phyloP scores from a whole-genome alignment of 2,888 invertebrate species.

The Callyntrura guangdongensis region DNA sequence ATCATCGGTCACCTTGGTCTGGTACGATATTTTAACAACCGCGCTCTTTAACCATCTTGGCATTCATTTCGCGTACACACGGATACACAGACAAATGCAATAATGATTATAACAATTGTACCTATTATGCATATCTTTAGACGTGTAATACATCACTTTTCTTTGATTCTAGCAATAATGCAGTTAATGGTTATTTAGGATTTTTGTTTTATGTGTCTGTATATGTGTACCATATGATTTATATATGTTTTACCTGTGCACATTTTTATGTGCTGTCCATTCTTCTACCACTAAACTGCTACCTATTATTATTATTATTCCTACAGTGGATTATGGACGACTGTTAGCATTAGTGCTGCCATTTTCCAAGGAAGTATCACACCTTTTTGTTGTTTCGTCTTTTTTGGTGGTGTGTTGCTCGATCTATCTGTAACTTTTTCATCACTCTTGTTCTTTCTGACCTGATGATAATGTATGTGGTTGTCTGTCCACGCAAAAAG shows the following conservation, averaged over 20 bases:
- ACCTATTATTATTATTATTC: not conserved
- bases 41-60: not conserved
- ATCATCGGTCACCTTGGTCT: not conserved
- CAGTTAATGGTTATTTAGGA: not conserved
- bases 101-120: not conserved
- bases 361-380: constrained; percentile 68
- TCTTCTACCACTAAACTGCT: not conserved
- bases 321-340: not conserved
- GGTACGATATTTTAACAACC: not conserved
- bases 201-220: not conserved
- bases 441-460: constrained; percentile 5
- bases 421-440: not conserved
- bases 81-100: not conserved
- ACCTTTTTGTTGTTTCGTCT: constrained; percentile 67
- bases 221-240: not conserved
- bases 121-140: not conserved
- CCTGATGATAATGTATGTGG: constrained; percentile 29
- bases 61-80: not conserved
- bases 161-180: not conserved
- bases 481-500: constrained; percentile 62
- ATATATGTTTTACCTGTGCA: not conserved
- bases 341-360: not conserved
- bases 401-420: not conserved
- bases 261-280: not conserved
- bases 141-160: not conserved